These are phyloP conservation scores for Phyllostomus discolor DNA, from an alignment of 2,113 vertebrate genomes.

Conservation along the genomic window DNA sequence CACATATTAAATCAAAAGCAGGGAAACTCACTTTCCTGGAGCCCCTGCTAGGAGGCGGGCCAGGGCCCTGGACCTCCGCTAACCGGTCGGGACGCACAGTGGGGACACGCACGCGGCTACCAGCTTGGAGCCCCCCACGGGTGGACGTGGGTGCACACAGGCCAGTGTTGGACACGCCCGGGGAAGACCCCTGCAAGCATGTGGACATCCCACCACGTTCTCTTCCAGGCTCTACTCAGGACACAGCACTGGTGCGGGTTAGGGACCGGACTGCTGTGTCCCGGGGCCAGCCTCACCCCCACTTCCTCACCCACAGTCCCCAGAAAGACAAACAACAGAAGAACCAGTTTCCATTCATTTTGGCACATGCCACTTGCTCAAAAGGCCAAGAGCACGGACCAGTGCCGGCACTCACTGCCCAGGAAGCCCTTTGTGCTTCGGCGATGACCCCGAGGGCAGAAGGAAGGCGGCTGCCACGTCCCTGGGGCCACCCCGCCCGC, in stretches of 20 bases:
- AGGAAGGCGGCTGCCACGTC: not conserved
- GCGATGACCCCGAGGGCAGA: not conserved
- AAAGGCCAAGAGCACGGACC: not conserved
- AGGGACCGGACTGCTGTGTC: fast-evolving
- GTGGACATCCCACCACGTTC: too few relatives aligned
- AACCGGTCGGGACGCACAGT: too few relatives aligned
- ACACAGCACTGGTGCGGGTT: fast-evolving
- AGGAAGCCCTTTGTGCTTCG: fast-evolving
- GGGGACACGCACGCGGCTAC: too few relatives aligned
- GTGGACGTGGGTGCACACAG: not conserved
- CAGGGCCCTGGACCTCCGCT: too few relatives aligned
- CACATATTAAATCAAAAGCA: too few relatives aligned
- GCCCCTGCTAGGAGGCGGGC: too few relatives aligned
- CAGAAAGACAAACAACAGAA: not conserved
- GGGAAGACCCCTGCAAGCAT: not conserved
- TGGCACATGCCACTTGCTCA: not conserved
- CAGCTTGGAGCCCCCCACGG: too few relatives aligned
- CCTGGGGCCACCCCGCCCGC: too few relatives aligned
- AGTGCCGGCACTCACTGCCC: fast-evolving
- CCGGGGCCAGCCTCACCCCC: not conserved
- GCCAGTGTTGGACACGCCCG: not conserved
- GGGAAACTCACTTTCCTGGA: too few relatives aligned
- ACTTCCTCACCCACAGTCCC: not conserved
- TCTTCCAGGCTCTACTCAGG: fast-evolving
- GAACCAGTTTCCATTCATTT: not conserved